Base-by-base conservation (phyloP, 2,113 vertebrate genomes). In the Pelodiscus sinensis region DNA sequence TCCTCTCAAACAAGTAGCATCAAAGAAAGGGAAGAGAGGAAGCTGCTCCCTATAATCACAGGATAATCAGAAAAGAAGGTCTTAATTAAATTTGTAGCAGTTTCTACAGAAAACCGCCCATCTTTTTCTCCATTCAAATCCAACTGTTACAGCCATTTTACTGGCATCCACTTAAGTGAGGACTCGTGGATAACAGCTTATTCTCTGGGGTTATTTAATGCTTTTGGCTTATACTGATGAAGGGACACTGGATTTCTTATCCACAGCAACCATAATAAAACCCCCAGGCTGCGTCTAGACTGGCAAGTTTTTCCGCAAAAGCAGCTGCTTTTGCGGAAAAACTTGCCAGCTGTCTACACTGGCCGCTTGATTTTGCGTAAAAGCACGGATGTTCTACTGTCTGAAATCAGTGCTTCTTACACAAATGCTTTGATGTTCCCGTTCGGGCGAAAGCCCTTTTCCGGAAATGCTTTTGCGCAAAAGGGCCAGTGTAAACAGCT, bases 1-100 rank as follows among this genome's bases (percentile, higher is more conserved):
- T 97, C 97, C 97, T 97, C 92, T 89, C 29, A 81, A 50, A 96
- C 97, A 98, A 97, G 98, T 97, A 85, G 86, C 97, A 95, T 97
- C 98, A 98, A 97, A 96, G 97, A 95, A 96, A 97, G 90, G 92
- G 75, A 27, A 91, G 92, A 97, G 94, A 96, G 97, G 97, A 97
- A 98, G 87, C 89, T 88, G 90, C 86, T 88, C 83, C 91, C 91
- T 96, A 95, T 54, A 96, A 92, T 90, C 90, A 12, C 88, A 94
- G 93, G 54, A 92, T 96, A 97, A 44, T 96, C 97, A 96, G 86
- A 96, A 96, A 96, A 95, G 95, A 97, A 97, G 92, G 92, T 95
- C 97, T 97, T 96, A 96, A 97, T 98, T 96, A 97, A 90, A 58
- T 92, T 88, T 93, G 93, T 16, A 90, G 94, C 60, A 83, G 88